Evolutionary conservation across 2,113 vertebrate species (phyloP), one percentile per base, ranked within the genome.

Genomic region (Crotophaga sulcirostris): DNA sequence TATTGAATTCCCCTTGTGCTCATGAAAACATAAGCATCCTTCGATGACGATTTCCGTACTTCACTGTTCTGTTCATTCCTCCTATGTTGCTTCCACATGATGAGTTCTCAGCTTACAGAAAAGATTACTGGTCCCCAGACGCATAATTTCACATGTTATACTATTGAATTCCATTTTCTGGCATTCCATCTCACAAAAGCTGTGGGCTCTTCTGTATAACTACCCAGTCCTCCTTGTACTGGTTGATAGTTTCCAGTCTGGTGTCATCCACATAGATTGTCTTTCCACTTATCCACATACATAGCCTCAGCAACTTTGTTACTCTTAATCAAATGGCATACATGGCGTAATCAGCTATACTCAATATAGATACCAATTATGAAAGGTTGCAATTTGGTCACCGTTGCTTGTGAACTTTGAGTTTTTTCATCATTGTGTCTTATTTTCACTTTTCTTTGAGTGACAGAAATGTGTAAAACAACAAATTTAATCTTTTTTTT

Each of bases 81-180:
- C 51, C 59, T 60, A 1, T 52, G 31, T 29, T 81, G 52, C 52
- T 77, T 94, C 68, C 60, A 64, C 2, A 4, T 84, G 89, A 84
- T 86, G 69, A 64, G 33, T 56, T 89, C 80, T 95, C 83, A 68
- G 76, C 60, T 92, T 95, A 60, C 83, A 92, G 83, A 20, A 70
- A 74, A 90, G 76, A 68, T 69, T 90, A 19, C 63, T 0, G 6
- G 72, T 86, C 64, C 45, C 55, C 84, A 63, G 90, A 88, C 0
- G 19, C 78, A 49, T 42, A 51, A 74, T 81, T 95, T 97, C 86
- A 74, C 63, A 29, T 45, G 23, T 60, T 66, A 31, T 67, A 8
- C 75, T 80, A 31, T 28, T 75, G n/a, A 70, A 69, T 81, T 78
- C 56, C 20, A 2, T 81, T 51, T 93, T 80, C 51, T 92, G 68